phyloP scores from a whole-genome alignment of 2,113 vertebrate genomes.

The Puffinus mauretanicus region DNA sequence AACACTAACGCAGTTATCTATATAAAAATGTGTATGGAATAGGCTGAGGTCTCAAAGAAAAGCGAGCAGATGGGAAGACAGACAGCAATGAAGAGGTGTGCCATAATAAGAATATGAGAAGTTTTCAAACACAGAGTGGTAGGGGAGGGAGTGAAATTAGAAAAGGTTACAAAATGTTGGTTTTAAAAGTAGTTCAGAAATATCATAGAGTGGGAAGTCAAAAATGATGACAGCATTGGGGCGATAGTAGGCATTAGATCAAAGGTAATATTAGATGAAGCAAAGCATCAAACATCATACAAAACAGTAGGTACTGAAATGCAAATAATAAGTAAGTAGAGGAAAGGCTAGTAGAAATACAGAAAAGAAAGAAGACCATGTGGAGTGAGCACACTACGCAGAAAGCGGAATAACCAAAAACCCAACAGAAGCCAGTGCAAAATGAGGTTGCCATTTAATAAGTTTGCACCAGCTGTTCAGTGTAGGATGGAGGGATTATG shows the following conservation, averaged over 20 bases:
- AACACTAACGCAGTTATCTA: not conserved
- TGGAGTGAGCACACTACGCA: not conserved
- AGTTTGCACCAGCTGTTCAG: not conserved
- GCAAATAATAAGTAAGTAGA: not conserved
- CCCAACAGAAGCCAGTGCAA: not conserved
- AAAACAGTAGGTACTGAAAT: not conserved
- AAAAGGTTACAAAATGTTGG: not conserved
- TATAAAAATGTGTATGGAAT: not conserved
- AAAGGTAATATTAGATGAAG: not conserved
- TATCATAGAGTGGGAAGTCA: not conserved
- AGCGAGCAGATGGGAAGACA: not conserved
- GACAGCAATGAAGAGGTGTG: not conserved
- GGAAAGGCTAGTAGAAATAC: not conserved
- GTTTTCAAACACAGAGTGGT: not conserved
- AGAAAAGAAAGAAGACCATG: not conserved
- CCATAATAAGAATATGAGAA: not conserved
- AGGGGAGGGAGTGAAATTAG: not conserved
- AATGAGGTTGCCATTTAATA: not conserved
- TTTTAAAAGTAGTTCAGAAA: not conserved
- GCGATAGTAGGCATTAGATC: not conserved
- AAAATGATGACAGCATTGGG: not conserved
- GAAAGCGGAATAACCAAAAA: not conserved
- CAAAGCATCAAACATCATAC: not conserved
- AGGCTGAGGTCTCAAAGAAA: not conserved
- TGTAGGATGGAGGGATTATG: not conserved